Conservation (phyloP, 2,888 invertebrate genomes). For the Cheilosia vulpina region DNA sequence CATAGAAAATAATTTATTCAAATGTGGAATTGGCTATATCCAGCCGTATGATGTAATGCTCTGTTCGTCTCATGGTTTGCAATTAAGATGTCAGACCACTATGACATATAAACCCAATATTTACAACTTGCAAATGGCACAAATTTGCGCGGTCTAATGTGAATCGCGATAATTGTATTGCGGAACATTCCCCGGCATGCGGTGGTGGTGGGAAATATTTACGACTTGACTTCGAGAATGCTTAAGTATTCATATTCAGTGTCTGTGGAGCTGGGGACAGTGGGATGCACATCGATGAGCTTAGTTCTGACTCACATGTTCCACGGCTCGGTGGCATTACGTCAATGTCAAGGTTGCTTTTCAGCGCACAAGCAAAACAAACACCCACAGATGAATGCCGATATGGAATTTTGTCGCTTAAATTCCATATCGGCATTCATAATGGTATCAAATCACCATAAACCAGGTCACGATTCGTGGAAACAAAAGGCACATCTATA, state of each 20-base stretch:
- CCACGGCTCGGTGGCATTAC: slow-evolving; percentile 54
- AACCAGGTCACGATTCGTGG: too few relatives aligned
- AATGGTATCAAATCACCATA: too few relatives aligned
- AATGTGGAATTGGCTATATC: too few relatives aligned
- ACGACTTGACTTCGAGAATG: background rate
- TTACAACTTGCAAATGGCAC: background rate
- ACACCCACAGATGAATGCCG: slow-evolving; percentile 16
- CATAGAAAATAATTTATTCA: too few relatives aligned
- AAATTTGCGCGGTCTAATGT: background rate
- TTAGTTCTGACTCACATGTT: slow-evolving; percentile 56
- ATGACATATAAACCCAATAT: too few relatives aligned
- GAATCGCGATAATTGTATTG: background rate
- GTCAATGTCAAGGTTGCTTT: slow-evolving; percentile 72
- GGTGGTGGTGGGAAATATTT: background rate
- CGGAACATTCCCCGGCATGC: background rate
- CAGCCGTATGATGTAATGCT: slow-evolving; percentile 1
- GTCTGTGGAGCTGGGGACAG: background rate
- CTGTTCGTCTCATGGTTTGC: background rate
- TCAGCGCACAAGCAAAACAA: slow-evolving; percentile 38
- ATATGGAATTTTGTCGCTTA: too few relatives aligned
- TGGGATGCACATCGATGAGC: slow-evolving; percentile 65
- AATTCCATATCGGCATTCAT: too few relatives aligned
- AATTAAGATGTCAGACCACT: too few relatives aligned
- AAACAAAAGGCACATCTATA: too few relatives aligned
- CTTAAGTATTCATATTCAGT: background rate